Evolutionary conservation across 2,797 vertebrate species (phyloP).

Genomic region (Adelosebastes latens): DNA sequence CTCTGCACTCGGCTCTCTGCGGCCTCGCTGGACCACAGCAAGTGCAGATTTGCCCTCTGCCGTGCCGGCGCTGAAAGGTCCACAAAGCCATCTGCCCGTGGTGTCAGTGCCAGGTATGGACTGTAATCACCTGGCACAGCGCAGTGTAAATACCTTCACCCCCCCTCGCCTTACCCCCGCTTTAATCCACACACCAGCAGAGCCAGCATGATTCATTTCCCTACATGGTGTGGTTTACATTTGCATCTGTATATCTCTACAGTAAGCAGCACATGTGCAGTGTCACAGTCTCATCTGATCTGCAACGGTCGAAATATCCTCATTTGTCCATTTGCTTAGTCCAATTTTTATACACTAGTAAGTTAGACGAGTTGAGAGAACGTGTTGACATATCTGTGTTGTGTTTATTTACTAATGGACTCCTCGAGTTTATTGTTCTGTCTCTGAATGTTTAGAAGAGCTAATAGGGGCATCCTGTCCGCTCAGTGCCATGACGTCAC

Average conservation of each 20-base stretch:
- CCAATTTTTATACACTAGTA: background rate
- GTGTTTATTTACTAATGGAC: conserved; percentile 35
- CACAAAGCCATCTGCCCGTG: conserved; percentile 26
- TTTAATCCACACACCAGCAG: conserved; percentile 9
- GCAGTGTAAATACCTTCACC: conserved; percentile 18
- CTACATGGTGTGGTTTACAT: conserved; percentile 42
- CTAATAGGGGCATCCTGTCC: conserved; percentile 42
- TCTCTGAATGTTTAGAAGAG: conserved; percentile 30
- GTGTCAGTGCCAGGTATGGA: conserved; percentile 33
- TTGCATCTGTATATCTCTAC: conserved; percentile 21
- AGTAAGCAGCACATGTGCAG: conserved; percentile 8
- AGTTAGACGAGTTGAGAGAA: background rate
- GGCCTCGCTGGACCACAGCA: conserved; percentile 4
- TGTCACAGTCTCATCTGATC: conserved; percentile 3
- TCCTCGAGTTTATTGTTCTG: conserved; percentile 25
- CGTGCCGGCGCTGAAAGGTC: conserved; percentile 26
- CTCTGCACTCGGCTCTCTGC: background rate
- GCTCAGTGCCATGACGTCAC: conserved; percentile 34
- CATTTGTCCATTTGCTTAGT: background rate
- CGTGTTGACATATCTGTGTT: background rate
- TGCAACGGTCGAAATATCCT: background rate
- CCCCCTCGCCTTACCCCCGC: background rate
- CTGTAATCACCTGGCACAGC: conserved; percentile 47
- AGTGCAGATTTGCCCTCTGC: conserved; percentile 39
- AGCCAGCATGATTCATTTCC: conserved; percentile 3